Percentiles rank a stretch among this genome's conserved stretches.
Conservation (phyloP, 2,888 invertebrate species). For the Yponomeuta malinellus region DNA sequence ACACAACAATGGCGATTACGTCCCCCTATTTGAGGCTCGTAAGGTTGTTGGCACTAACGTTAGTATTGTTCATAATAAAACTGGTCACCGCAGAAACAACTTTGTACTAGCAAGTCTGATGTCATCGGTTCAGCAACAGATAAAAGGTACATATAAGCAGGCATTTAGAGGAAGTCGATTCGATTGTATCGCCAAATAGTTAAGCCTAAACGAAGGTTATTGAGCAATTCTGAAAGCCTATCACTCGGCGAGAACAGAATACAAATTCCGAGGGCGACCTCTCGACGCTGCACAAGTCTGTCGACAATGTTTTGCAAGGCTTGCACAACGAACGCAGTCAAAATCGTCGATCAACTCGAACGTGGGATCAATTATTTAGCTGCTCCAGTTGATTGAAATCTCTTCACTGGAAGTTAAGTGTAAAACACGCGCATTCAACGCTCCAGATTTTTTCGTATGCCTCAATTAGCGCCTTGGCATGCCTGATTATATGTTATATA, state of each 20-base stretch:
- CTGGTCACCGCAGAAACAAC: slow-evolving; percentile 25
- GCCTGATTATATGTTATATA: neutral
- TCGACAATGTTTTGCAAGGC: slow-evolving; percentile 27
- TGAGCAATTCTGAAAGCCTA: slow-evolving; percentile 31
- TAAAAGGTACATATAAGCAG: slow-evolving; percentile 19
- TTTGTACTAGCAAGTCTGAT: slow-evolving; percentile 1
- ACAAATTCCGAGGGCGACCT: slow-evolving; percentile 28
- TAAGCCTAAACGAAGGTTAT: slow-evolving; percentile 27
- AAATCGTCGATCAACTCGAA: slow-evolving; percentile 53
- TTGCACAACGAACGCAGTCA: slow-evolving; percentile 37
- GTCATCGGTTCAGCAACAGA: slow-evolving; percentile 18
- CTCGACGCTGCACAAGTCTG: slow-evolving; percentile 30
- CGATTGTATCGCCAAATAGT: slow-evolving; percentile 21
- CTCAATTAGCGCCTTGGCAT: slow-evolving; percentile 5
- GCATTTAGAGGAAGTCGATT: slow-evolving; percentile 24
- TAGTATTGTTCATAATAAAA: slow-evolving; percentile 1
- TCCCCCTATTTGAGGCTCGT: slow-evolving; percentile 20
- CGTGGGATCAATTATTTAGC: slow-evolving; percentile 66
- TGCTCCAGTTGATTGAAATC: slow-evolving; percentile 38
- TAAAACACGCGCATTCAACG: slow-evolving; percentile 31
- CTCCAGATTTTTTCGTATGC: slow-evolving; percentile 33
- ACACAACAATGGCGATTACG: slow-evolving; percentile 46
- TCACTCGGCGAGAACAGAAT: slow-evolving; percentile 28
- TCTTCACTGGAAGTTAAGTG: slow-evolving; percentile 25
- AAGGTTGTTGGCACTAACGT: slow-evolving; percentile 19